Conservation (phyloP, 2,888 invertebrate genomes). For the Octodonta nipae region DNA sequence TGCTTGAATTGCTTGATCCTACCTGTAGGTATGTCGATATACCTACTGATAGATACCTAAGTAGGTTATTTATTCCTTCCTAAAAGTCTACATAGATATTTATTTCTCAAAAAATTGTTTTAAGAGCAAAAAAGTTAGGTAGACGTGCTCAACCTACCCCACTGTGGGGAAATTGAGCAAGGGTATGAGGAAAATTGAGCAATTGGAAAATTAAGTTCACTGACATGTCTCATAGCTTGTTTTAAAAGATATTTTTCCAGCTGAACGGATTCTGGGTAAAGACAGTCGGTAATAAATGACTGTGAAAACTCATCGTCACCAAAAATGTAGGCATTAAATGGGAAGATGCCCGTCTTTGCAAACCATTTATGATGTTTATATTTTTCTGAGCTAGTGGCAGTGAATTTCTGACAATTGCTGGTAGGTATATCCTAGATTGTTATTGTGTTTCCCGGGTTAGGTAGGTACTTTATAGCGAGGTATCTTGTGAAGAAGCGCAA, state of each 20-base stretch:
- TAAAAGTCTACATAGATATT: background rate
- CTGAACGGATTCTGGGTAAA: conserved; percentile 2
- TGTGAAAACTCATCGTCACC: conserved; percentile 4
- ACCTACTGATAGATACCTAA: too few species aligned
- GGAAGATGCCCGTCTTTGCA: conserved; percentile 4
- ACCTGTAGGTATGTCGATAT: too few species aligned
- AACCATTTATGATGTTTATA: conserved; percentile 2
- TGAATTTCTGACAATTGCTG: conserved; percentile 2
- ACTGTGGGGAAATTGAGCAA: background rate
- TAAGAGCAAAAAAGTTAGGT: background rate
- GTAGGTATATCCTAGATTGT: conserved; percentile 5
- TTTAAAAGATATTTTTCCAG: background rate
- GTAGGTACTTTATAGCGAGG: conserved; percentile 2
- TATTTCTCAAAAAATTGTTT: background rate
- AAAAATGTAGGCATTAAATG: conserved; percentile 6
- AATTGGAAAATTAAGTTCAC: background rate
- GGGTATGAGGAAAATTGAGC: conserved; percentile 1
- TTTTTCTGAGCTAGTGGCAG: conserved; percentile 3
- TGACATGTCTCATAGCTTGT: background rate
- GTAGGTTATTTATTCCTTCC: background rate
- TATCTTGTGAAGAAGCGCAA: conserved; percentile 4
- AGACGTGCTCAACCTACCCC: background rate
- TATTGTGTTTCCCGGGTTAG: background rate
- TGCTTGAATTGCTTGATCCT: too few species aligned
- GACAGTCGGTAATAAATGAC: conserved; percentile 1